These are phyloP conservation scores for Leptogaster cylindrica DNA, from an alignment of 2,888 invertebrate genomes.

Conservation along the genomic window DNA sequence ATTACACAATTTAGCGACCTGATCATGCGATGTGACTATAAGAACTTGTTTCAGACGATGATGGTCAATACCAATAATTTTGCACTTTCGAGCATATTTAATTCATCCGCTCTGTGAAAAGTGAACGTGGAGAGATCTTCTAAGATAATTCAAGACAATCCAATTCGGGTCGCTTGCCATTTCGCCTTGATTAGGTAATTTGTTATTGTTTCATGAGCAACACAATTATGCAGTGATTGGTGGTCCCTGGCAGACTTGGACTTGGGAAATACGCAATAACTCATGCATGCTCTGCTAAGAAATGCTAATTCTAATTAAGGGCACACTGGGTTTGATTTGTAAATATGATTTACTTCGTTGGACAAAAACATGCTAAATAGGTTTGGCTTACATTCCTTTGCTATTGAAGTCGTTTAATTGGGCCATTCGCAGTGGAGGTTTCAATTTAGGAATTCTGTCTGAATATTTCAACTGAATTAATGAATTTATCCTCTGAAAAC, in stretches of 20 bases:
- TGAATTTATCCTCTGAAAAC: too few relatives aligned
- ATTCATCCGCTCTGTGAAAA: not conserved
- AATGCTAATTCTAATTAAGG: constrained; percentile 29
- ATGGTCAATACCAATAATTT: constrained; percentile 12
- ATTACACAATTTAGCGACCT: constrained; percentile 3
- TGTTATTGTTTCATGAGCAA: constrained; percentile 14
- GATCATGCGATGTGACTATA: not conserved
- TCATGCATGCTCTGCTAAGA: not conserved
- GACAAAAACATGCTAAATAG: too few relatives aligned
- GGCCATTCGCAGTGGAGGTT: too few relatives aligned
- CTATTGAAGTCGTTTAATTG: too few relatives aligned
- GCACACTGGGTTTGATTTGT: too few relatives aligned
- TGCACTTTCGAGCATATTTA: constrained; percentile 8
- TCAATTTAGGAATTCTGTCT: too few relatives aligned
- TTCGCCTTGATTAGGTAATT: constrained; percentile 31
- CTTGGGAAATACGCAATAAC: not conserved
- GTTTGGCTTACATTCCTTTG: too few relatives aligned
- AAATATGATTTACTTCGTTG: too few relatives aligned
- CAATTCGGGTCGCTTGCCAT: constrained; percentile 41
- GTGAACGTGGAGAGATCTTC: constrained; percentile 12
- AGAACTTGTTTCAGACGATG: not conserved
- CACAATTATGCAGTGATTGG: constrained; percentile 2
- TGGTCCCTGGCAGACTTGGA: not conserved
- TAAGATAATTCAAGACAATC: constrained; percentile 34
- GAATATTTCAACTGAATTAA: too few relatives aligned